These are phyloP conservation scores for Diadegma fenestrale DNA, from an alignment of 2,888 invertebrate genomes.

Conservation along the genomic window DNA sequence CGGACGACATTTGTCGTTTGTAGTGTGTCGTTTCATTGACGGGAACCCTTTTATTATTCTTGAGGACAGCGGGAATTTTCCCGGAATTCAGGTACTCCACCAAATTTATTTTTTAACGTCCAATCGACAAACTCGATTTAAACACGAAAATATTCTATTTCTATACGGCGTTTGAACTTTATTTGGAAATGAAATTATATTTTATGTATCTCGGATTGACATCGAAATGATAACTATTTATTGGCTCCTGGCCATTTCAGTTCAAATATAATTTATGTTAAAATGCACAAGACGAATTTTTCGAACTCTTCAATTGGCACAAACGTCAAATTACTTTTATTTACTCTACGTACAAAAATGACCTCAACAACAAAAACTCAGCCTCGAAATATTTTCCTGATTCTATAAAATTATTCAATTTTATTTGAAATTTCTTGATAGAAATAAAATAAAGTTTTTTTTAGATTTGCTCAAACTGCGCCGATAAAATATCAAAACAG, in stretches of 20 bases:
- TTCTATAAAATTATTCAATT: not conserved
- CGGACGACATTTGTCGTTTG: slow-evolving; percentile 71
- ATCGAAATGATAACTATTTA: not conserved
- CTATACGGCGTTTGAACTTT: slow-evolving; percentile 13
- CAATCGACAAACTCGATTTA: slow-evolving; percentile 58
- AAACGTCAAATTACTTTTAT: not conserved
- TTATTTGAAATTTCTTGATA: not conserved
- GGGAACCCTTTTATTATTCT: slow-evolving; percentile 72
- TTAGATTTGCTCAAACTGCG: not conserved
- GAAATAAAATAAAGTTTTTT: not conserved
- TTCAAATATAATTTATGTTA: slow-evolving; percentile 23
- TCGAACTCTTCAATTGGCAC: not conserved
- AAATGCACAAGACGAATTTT: not conserved
- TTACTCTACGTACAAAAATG: not conserved
- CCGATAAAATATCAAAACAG: not conserved
- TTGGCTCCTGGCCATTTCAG: not conserved
- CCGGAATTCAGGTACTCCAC: slow-evolving; percentile 71
- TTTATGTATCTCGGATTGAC: not conserved
- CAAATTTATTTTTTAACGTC: slow-evolving; percentile 65
- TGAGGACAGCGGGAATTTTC: slow-evolving; percentile 72
- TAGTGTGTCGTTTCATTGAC: slow-evolving; percentile 75
- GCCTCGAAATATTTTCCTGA: too few species aligned
- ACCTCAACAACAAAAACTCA: too few species aligned
- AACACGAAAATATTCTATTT: slow-evolving; percentile 24
- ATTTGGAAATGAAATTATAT: not conserved